Base-by-base conservation (phyloP, 2,888 invertebrate genomes). In the Oligia fasciuncula region DNA sequence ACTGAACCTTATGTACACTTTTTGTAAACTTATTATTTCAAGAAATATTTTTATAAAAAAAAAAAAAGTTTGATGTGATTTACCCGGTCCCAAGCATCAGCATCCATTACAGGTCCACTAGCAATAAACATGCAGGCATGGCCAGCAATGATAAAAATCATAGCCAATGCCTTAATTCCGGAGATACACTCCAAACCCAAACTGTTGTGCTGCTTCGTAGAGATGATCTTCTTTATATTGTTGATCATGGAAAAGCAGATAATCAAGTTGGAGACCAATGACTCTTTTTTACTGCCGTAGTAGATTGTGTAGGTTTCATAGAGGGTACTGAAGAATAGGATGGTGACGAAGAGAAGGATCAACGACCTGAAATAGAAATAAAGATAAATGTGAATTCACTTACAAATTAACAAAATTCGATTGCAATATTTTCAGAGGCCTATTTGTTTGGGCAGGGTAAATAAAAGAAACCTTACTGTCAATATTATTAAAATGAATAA, bases 31-130 rank as follows among this genome's bases (percentile, higher is more conserved):
- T 29, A 29, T 29, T 29, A 29, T 29, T 29, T 29, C 29, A 29
- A 29, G 1, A 29, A 29, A 29, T 29, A 29, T 29, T 1, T 29
- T 29, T 29, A 29, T 29, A 29, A 29, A 29, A 29, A 29, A 29
- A 29, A 29, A 29, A 29, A 29, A 29, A 29, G 29, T 29, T 1
- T 29, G 29, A 29, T 29, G 29, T 29, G 29, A 40, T 94, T 94
- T 93, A 98, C 98, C 92, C 97, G 91, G 88, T 97, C 97, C 95
- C 97, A 97, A 90, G 98, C 98, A 81, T 97, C 96, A 23, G 97
- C 96, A 91, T 98, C 98, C 93, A 97, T 96, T 0, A 98, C 97
- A 0, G 98, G 98, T 73, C 98, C 98, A 89, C 97, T 97, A 40
- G 97, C 97, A 68, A 97, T 97, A 89, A 98, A 98, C 69, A 98